phyloP scores from a whole-genome alignment of 2,797 vertebrate species.

The Sternotherus odoratus region DNA sequence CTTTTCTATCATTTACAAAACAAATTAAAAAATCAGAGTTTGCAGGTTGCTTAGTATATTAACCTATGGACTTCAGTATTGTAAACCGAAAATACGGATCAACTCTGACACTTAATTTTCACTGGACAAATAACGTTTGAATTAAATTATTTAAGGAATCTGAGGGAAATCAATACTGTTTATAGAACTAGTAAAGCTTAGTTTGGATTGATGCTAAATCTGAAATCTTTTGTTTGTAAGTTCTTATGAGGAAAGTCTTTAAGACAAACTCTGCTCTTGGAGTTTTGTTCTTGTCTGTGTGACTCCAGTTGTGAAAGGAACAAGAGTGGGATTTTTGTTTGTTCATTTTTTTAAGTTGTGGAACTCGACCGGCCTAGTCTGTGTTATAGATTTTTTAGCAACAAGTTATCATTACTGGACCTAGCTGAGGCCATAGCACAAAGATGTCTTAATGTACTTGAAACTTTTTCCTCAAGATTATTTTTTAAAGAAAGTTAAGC shows the following conservation, averaged over 20 bases:
- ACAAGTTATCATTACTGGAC: constrained; percentile 72
- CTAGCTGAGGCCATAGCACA: constrained; percentile 41
- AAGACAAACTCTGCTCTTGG: constrained; percentile 48
- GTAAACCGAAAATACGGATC: constrained; percentile 66
- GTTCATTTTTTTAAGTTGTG: constrained; percentile 2
- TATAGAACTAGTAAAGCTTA: constrained; percentile 61
- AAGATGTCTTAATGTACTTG: constrained; percentile 60
- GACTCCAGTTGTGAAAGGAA: constrained; percentile 61
- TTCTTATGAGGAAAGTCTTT: constrained; percentile 64
- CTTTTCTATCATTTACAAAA: constrained; percentile 20
- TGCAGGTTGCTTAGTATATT: constrained; percentile 58
- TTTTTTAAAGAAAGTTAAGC: constrained; percentile 30
- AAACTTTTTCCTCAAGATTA: constrained; percentile 49
- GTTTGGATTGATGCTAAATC: constrained; percentile 48
- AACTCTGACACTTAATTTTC: constrained; percentile 58
- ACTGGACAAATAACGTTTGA: constrained; percentile 60
- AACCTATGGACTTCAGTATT: constrained; percentile 54
- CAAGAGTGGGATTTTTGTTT: constrained; percentile 3
- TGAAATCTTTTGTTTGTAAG: constrained; percentile 61
- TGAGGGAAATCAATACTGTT: constrained; percentile 73
- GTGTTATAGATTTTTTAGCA: constrained; percentile 83
- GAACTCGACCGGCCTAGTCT: constrained; percentile 73
- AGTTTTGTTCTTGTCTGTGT: constrained; percentile 53
- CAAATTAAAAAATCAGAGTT: not conserved
- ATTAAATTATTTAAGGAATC: constrained; percentile 70